phyloP scores from a whole-genome alignment of 2,113 vertebrate species.

The human region GRCh38 chr15:101576501-101577000 shows the following conservation, averaged over 20 bases:
- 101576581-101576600: not conserved
- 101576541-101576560: not conserved
- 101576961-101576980: too few species aligned
- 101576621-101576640: not conserved
- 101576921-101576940: not conserved
- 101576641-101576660: not conserved
- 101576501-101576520: not conserved
- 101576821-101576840: rapidly evolving
- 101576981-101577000: not conserved
- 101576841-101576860: not conserved
- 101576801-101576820: not conserved
- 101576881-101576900: not conserved
- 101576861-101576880: not conserved
- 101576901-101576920: not conserved
- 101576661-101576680: not conserved
- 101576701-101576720: not conserved
- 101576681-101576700: not conserved
- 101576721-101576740: not conserved
- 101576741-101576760: not conserved
- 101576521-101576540: not conserved
- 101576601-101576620: not conserved
- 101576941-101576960: not conserved
- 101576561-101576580: not conserved
- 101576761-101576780: not conserved
- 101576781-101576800: not conserved